Evolutionary conservation across 2,888 invertebrate species (phyloP).

Genomic region (Rhamnusium bicolor): DNA sequence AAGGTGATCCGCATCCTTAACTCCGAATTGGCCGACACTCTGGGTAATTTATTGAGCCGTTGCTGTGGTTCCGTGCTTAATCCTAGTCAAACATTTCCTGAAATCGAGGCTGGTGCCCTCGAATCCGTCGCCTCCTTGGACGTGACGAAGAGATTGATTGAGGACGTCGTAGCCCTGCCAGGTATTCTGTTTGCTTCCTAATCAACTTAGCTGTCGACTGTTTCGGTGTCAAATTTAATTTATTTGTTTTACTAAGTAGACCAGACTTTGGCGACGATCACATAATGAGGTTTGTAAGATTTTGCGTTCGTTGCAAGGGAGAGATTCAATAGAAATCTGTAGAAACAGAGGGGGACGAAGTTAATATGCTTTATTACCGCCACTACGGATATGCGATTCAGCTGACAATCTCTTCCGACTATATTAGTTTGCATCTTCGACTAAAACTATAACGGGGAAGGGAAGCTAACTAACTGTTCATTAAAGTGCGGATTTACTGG

Average conservation of each 20-base stretch:
- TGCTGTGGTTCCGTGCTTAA: slow-evolving; percentile 86
- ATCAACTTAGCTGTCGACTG: background rate
- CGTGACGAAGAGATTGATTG: slow-evolving; percentile 74
- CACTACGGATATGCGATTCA: background rate
- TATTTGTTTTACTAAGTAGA: background rate
- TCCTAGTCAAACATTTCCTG: slow-evolving; percentile 83
- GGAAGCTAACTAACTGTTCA: background rate
- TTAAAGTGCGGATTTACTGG: no score
- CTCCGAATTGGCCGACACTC: slow-evolving; percentile 91
- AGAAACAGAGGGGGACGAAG: background rate
- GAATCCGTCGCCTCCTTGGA: slow-evolving; percentile 69
- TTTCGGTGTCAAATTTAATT: slow-evolving; percentile 37
- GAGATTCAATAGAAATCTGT: background rate
- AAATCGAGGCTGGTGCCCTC: slow-evolving; percentile 72
- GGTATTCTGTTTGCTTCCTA: slow-evolving; percentile 66
- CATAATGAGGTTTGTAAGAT: background rate
- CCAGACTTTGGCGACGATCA: background rate
- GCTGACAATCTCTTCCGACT: background rate
- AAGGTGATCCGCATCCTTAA: slow-evolving; percentile 86
- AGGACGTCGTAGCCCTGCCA: slow-evolving; percentile 74
- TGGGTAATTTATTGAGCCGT: slow-evolving; percentile 92
- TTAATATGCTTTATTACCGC: background rate
- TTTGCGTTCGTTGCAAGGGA: background rate
- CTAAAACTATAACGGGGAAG: background rate
- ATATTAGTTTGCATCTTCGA: background rate